Evolutionary conservation across 2,797 vertebrate species (phyloP), one percentile per base, ranked within the genome.

Genomic region (Phoebastria nigripes): DNA sequence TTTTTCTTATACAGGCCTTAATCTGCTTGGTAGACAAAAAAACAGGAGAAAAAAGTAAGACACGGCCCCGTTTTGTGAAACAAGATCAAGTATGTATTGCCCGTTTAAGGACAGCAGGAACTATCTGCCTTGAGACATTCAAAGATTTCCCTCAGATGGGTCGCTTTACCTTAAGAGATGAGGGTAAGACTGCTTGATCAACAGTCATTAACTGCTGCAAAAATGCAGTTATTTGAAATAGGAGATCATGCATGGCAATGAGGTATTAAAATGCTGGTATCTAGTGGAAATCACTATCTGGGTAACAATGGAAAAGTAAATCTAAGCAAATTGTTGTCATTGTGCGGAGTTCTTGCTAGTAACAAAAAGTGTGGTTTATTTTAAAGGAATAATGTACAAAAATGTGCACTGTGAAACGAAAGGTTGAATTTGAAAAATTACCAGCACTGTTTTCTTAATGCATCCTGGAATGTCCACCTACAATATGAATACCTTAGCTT

Each of bases 111-210:
- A 99, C 99, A 61, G 99, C 99, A 84, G 99, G 99, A 86, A 99
- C 99, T 95, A 99, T 99, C 98, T 99, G 99, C 98, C 99, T 99
- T 96, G 99, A 99, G 98, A 99, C 99, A 63, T 99, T 99, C 98
- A 99, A 99, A 98, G 99, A 99, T 72, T 99, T 99, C 98, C 99
- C 99, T 97, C 99, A 99, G 97, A 99, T 99, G 99, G 99, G 99
- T 90, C 99, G 99, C 47, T 99, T 99, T 97, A 99, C 99, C 97
- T 98, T 99, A 97, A 98, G 99, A 95, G 99, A 99, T 67, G 99
- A 99, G 99, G 99, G 99, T 99, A 97, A 97, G 98, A 54, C 71
- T 54, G 31, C 33, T 54, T 31, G 46, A 66, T 55, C 77, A 29
- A 17, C 54, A 66, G 39, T 5, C 14, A 20, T 4, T 33, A 61